A percentile compares a stretch with the other conserved stretches of the same genome.
Evolutionary conservation across 2,888 invertebrate species (phyloP).

Genomic region (Hetaerina titia): DNA sequence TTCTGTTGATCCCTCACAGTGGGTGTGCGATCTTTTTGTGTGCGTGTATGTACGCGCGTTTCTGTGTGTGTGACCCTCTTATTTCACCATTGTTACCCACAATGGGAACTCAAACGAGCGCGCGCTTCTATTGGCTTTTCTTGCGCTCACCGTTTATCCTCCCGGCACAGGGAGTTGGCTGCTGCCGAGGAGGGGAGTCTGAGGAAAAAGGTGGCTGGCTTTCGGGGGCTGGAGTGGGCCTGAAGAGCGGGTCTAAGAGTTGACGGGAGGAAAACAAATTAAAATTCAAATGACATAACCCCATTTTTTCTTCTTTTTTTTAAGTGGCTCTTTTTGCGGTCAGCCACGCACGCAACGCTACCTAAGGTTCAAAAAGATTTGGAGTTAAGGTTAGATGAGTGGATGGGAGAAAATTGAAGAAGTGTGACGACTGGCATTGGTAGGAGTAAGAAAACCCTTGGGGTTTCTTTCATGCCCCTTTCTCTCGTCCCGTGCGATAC

Average conservation of each 20-base stretch:
- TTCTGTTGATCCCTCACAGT: conserved; percentile 20
- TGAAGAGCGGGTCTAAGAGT: neutral
- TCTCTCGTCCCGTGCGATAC: neutral
- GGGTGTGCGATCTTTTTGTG: neutral
- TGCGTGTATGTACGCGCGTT: neutral
- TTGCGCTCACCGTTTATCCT: neutral
- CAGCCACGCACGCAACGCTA: neutral
- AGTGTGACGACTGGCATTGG: neutral
- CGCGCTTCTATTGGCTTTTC: conserved; percentile 34
- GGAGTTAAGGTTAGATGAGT: neutral
- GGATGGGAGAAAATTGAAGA: neutral
- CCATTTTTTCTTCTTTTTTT: neutral
- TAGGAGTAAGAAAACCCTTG: neutral
- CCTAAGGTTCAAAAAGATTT: neutral
- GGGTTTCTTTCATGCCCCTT: neutral
- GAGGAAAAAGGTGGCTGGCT: neutral
- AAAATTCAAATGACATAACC: conserved; percentile 55
- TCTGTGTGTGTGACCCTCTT: neutral
- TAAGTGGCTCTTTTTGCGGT: conserved; percentile 53
- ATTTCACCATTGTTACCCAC: conserved; percentile 56
- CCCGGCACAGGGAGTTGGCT: neutral
- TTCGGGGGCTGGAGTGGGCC: neutral
- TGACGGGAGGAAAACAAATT: conserved; percentile 59
- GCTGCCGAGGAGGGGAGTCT: no score
- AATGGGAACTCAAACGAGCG: conserved; percentile 49